These are phyloP conservation scores for Conomelus anceps DNA, from an alignment of 2,888 invertebrate species.

Conservation along the genomic window DNA sequence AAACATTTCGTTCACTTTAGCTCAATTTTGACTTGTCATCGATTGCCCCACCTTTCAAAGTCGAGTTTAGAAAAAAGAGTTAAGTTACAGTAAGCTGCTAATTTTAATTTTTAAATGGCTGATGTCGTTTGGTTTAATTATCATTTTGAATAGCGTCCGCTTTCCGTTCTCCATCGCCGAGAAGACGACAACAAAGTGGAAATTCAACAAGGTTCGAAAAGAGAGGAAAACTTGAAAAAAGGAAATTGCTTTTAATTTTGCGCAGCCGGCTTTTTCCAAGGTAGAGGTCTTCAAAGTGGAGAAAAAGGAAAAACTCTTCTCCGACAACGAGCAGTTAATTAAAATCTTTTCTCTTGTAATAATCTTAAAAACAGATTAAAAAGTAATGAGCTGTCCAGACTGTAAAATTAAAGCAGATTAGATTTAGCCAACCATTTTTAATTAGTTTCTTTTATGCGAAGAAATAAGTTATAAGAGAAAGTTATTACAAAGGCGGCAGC, in stretches of 20 bases:
- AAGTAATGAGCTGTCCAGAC: constrained; percentile 24
- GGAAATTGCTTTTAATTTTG: constrained; percentile 24
- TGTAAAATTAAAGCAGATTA: constrained; percentile 21
- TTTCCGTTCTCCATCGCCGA: neutral
- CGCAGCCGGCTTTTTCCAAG: constrained; percentile 20
- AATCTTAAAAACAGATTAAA: constrained; percentile 27
- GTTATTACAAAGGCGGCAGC: constrained; percentile 17
- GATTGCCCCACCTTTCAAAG: neutral
- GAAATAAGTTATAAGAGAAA: constrained; percentile 19
- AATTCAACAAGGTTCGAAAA: neutral
- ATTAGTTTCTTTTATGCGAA: constrained; percentile 17
- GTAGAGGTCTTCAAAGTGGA: constrained; percentile 8
- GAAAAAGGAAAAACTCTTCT: constrained; percentile 5
- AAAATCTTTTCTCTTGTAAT: constrained; percentile 28
- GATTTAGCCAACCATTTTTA: constrained; percentile 27
- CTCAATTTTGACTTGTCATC: neutral
- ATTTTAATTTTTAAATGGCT: neutral
- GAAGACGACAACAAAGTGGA: neutral
- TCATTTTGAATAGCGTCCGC: neutral
- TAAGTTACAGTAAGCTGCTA: neutral
- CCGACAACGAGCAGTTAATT: constrained; percentile 23
- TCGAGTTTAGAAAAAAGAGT: neutral
- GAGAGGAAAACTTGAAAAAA: constrained; percentile 3
- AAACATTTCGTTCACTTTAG: too few species aligned
- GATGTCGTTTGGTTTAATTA: neutral